A percentile compares a stretch with the other conserved stretches of the same genome.
These are phyloP conservation scores for Phyllostomus discolor DNA, from an alignment of 2,113 vertebrate species.

Conservation along the genomic window DNA sequence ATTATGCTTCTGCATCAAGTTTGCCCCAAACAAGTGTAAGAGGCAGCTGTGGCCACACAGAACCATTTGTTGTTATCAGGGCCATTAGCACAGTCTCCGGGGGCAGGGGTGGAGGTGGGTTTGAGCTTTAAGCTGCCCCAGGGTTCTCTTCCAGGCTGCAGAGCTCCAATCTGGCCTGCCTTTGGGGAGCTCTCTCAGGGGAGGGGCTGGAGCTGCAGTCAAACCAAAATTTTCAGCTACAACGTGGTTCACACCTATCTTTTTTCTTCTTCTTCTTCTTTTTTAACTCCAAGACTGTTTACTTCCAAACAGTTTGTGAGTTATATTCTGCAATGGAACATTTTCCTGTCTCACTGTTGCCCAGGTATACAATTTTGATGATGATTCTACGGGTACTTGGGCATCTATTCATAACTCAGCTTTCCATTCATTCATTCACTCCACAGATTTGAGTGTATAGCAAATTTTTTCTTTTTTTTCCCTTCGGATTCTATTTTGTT, in stretches of 20 bases:
- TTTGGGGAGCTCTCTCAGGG: not conserved
- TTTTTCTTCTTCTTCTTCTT: not conserved
- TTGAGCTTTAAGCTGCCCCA: not conserved
- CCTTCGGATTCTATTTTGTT: no score
- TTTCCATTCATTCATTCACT: not conserved
- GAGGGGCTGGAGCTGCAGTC: not conserved
- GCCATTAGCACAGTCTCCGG: constrained; percentile 13
- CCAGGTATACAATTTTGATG: not conserved
- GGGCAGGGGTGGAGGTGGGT: not conserved
- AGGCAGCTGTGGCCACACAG: constrained; percentile 18
- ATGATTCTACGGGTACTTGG: not conserved
- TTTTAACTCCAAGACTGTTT: not conserved
- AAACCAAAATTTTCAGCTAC: not conserved
- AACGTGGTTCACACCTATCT: not conserved
- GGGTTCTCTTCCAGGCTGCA: not conserved
- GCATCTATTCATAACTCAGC: not conserved
- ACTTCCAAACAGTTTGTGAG: not conserved
- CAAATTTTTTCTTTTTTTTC: not conserved
- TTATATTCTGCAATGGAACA: not conserved
- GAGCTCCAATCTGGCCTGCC: not conserved
- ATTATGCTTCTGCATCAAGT: constrained; percentile 25
- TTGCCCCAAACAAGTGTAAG: not conserved
- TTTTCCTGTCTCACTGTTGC: not conserved
- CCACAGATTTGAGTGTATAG: not conserved
- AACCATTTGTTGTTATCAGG: not conserved